Conservation (phyloP, 2,888 invertebrate genomes). For the Liopterus haemorrhoidalis region DNA sequence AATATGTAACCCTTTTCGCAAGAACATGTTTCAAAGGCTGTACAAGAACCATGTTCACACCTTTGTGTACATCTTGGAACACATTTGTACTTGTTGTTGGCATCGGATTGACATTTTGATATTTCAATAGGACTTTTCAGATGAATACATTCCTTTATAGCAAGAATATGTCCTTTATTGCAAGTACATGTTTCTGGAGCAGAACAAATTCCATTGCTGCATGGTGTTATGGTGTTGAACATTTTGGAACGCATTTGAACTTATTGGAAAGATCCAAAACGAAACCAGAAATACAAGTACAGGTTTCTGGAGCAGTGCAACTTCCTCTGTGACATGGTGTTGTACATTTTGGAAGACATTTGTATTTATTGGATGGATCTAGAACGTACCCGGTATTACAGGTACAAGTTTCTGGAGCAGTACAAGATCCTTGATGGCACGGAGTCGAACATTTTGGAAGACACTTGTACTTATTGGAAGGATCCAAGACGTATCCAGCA, state of each 20-base stretch:
- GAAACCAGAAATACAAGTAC: slow-evolving; percentile 24
- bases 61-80: slow-evolving; percentile 15
- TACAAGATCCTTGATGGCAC: slow-evolving; percentile 40
- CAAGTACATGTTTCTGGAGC: no score
- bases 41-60: slow-evolving; percentile 23
- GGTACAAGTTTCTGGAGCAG: slow-evolving; percentile 23
- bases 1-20: slow-evolving; percentile 15
- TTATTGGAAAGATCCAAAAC: slow-evolving; percentile 19
- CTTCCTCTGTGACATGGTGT: slow-evolving; percentile 37
- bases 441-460: slow-evolving; percentile 39
- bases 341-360: slow-evolving; percentile 39
- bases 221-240: no score
- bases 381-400: slow-evolving; percentile 26
- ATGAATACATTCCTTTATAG: slow-evolving; percentile 34
- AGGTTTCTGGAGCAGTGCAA: slow-evolving; percentile 44
- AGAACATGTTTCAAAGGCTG: slow-evolving; percentile 20
- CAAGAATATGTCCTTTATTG: no score
- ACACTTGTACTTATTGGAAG: slow-evolving; percentile 39
- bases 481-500: slow-evolving; percentile 49
- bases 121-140: slow-evolving; percentile 24
- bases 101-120: slow-evolving; percentile 14
- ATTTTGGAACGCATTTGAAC: slow-evolving; percentile 1
- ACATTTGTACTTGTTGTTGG: slow-evolving; percentile 28
- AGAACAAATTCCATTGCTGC: no score
- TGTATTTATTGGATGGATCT: slow-evolving; percentile 29